These are phyloP conservation scores for Schizopygopsis pylzovi DNA, from an alignment of 2,797 vertebrate species.

Conservation along the genomic window DNA sequence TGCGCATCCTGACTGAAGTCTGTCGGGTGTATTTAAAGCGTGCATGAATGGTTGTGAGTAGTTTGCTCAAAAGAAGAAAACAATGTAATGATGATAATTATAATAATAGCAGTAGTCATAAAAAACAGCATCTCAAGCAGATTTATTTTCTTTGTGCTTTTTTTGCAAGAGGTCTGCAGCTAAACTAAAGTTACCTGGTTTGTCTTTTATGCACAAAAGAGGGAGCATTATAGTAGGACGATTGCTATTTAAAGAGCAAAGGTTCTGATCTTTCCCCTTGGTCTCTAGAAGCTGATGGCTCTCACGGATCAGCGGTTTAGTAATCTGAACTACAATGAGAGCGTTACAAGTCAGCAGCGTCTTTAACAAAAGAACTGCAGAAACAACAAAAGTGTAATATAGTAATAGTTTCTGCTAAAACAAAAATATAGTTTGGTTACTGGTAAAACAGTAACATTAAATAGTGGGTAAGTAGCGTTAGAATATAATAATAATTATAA, in stretches of 20 bases:
- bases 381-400: not conserved
- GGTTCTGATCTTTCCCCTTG: constrained; percentile 26
- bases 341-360: not conserved
- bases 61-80: not conserved
- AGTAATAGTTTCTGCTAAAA: not conserved
- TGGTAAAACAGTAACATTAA: no score
- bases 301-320: constrained; percentile 40
- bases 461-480: not conserved
- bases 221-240: not conserved
- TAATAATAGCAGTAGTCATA: not conserved
- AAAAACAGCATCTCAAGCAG: not conserved
- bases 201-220: not conserved
- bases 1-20: not conserved
- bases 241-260: constrained; percentile 25
- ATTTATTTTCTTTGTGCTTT: not conserved
- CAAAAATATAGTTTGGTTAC: no score
- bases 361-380: not conserved
- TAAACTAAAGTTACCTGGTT: not conserved
- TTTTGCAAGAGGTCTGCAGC: not conserved
- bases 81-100: not conserved
- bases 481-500: not conserved
- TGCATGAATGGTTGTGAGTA: not conserved
- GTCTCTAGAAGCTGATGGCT: not conserved
- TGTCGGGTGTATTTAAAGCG: not conserved
- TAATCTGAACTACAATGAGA: constrained; percentile 28